phyloP scores from a whole-genome alignment of 2,888 invertebrate genomes.

The Diadegma fenestrale region DNA sequence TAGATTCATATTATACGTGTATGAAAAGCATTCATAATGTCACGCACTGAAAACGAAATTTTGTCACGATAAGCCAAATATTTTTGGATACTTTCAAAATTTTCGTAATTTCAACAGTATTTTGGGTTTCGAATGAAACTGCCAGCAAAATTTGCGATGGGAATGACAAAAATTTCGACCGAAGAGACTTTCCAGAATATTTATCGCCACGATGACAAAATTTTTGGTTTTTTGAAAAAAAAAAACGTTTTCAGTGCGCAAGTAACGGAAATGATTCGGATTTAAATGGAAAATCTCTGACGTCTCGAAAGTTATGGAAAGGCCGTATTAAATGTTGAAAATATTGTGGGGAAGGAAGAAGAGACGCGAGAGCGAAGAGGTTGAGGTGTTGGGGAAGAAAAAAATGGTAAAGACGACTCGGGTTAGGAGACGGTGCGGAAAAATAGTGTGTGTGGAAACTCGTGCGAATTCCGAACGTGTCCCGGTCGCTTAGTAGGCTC shows the following conservation, averaged over 20 bases:
- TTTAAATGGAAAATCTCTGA: conserved; percentile 49
- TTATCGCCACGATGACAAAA: no score
- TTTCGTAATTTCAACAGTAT: no score
- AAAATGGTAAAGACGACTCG: conserved; percentile 57
- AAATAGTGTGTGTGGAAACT: conserved; percentile 58
- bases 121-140: no score
- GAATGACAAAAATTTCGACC: no score
- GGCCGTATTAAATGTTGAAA: background rate
- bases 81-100: no score
- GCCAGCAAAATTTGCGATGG: no score
- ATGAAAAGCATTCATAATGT: background rate
- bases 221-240: no score
- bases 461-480: conserved; percentile 60
- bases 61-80: no score
- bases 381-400: conserved; percentile 5
- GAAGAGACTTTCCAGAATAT: no score
- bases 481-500: conserved; percentile 57
- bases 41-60: no score
- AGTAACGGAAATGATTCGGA: no score
- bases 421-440: conserved; percentile 54
- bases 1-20: background rate
- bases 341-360: conserved; percentile 10
- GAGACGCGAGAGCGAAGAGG: conserved; percentile 27
- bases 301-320: background rate
- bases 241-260: no score